Conservation (phyloP, 2,888 invertebrate species). For the Reticulitermes lucifugus region DNA sequence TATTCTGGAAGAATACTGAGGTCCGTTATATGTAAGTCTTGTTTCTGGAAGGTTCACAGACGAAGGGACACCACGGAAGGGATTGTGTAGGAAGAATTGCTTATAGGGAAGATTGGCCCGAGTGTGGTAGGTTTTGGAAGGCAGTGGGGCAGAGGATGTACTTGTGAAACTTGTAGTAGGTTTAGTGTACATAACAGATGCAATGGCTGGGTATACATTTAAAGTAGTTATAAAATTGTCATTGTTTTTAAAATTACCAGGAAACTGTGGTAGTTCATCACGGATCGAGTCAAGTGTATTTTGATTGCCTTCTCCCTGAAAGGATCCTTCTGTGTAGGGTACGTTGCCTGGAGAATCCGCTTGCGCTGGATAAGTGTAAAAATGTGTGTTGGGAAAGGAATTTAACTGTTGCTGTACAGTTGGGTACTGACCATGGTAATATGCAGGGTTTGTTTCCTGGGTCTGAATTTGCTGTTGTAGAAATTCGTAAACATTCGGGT, state of each 20-base stretch:
- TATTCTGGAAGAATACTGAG: background rate
- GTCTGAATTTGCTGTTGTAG: constrained; percentile 14
- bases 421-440: background rate
- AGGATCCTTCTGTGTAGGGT: background rate
- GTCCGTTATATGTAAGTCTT: background rate
- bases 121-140: background rate
- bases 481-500: constrained; percentile 50
- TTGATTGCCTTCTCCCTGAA: background rate
- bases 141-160: background rate
- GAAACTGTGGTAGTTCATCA: background rate
- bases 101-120: background rate
- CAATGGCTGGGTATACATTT: constrained; percentile 23
- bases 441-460: background rate
- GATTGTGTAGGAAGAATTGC: background rate
- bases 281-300: background rate
- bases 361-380: background rate
- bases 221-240: background rate
- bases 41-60: background rate
- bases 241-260: background rate
- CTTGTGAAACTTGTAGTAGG: background rate
- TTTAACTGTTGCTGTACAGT: background rate
- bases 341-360: background rate
- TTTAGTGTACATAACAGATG: constrained; percentile 12
- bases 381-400: background rate
- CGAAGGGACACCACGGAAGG: background rate